Conservation (phyloP, 1,140 invertebrate genomes). For the Elysia chlorotica region DNA sequence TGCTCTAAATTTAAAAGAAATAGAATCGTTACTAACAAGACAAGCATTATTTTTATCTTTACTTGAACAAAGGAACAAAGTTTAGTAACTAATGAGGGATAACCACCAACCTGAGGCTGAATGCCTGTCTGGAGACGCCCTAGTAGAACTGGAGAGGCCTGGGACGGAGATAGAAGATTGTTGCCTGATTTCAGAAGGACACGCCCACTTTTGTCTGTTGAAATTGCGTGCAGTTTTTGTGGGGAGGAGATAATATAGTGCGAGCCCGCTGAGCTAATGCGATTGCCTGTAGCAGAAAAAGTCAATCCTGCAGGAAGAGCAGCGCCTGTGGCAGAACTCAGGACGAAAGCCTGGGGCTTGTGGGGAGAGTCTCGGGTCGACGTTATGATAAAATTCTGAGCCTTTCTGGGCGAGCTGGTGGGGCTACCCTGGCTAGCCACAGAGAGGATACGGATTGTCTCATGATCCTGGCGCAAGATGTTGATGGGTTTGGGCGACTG, state of each 20-base stretch:
- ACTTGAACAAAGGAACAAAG: background rate
- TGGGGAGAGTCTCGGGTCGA: slow-evolving; percentile 11
- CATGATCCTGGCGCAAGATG: slow-evolving; percentile 17
- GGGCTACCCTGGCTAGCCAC: background rate
- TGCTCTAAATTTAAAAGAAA: no score
- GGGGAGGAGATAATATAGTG: slow-evolving; percentile 26
- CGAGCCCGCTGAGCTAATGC: background rate
- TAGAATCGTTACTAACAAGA: no score
- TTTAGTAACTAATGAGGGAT: no score
- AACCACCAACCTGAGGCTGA: slow-evolving; percentile 24
- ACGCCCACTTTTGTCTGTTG: slow-evolving; percentile 22
- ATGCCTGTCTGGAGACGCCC: slow-evolving; percentile 48
- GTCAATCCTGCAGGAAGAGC: slow-evolving; percentile 3
- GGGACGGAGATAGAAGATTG: slow-evolving; percentile 37
- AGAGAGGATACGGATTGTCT: slow-evolving; percentile 18
- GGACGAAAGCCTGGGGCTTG: slow-evolving; percentile 16
- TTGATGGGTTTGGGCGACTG: slow-evolving; percentile 23
- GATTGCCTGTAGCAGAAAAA: background rate
- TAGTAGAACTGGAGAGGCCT: slow-evolving; percentile 46
- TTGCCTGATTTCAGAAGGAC: slow-evolving; percentile 27
- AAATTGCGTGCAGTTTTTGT: slow-evolving; percentile 34
- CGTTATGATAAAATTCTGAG: slow-evolving; percentile 23
- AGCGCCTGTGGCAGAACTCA: slow-evolving; percentile 9
- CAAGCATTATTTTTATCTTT: no score
- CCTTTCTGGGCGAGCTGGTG: slow-evolving; percentile 15